Evolutionary conservation across 2,797 vertebrate genomes (phyloP), one percentile per base, ranked within the genome.

Genomic region (Saxicola maurus): DNA sequence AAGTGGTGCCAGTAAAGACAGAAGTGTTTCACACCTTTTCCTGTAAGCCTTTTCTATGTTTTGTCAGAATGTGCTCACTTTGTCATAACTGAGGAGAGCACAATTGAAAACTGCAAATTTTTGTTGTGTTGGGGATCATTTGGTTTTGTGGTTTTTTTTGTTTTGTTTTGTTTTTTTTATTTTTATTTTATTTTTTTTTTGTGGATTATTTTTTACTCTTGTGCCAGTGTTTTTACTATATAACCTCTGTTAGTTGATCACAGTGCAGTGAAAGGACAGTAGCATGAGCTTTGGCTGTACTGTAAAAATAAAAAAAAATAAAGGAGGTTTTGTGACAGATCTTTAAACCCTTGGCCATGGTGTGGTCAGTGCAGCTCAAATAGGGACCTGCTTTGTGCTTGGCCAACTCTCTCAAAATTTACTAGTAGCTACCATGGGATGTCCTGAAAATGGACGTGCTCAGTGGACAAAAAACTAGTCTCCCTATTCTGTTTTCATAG

Each of bases 1-100:
- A 97, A 96, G 96, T 96, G 86, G 61, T 96, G 95, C 96, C 96
- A 94, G 91, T 83, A 94, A 90, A 95, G 79, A 82, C 51, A 87
- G 86, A 91, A 94, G 53, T 57, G 49, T 93, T 96, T 96, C 89
- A 87, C 82, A 94, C 95, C 93, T 95, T 93, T 96, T 97, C 95
- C 96, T 94, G 55, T 97, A 96, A 96, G 89, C 67, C 69, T 89
- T 61, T 68, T 68, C 48, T 68, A 28, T 91, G 51, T 92, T 81
- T 95, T 88, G 77, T 94, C 80, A 87, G 57, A 81, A 56, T 65
- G 51, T 69, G 46, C 80, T 94, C 74, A 81, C 76, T 67, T 93
- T 75, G 77, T 80, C 13, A 0, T 60, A 67, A 90, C 45, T 71
- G 57, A 88, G 56, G 13, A 33, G 46, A 92, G 57, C 69, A 60